Percentiles rank a stretch among this genome's conserved stretches.
phyloP scores from a whole-genome alignment of 2,888 invertebrate species.

The Polydesmus complanatus region DNA sequence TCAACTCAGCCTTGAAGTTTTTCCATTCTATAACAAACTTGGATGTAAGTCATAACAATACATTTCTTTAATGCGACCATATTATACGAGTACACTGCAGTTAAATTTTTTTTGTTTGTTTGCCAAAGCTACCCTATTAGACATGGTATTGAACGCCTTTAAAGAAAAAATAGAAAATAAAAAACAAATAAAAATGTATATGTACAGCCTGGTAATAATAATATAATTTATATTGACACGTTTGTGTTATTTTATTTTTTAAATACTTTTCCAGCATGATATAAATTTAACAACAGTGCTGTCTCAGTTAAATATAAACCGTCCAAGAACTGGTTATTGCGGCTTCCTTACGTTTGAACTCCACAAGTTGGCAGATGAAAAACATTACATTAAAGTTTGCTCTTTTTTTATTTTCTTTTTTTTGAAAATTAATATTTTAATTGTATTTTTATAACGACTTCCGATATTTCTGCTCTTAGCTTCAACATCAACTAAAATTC shows the following conservation, averaged over 20 bases:
- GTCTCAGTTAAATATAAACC: neutral
- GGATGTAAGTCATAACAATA: neutral
- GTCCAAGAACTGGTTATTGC: neutral
- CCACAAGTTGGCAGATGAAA: neutral
- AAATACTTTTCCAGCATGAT: neutral
- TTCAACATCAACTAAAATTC: neutral
- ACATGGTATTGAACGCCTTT: too few species aligned
- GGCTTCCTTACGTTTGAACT: neutral
- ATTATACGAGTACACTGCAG: too few species aligned
- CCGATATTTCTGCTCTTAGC: neutral
- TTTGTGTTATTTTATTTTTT: neutral
- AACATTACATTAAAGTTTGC: neutral
- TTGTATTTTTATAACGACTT: too few species aligned
- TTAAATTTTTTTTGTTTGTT: too few species aligned
- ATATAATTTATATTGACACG: neutral
- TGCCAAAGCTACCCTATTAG: too few species aligned
- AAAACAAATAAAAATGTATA: neutral
- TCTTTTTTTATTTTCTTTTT: neutral
- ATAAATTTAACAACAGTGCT: neutral
- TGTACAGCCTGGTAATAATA: neutral
- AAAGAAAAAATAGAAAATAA: neutral
- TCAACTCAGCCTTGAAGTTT: neutral
- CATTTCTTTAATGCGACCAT: too few species aligned
- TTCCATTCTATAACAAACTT: neutral
- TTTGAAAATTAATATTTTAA: neutral